A percentile compares a stretch with the other conserved stretches of the same genome.
phyloP scores from a whole-genome alignment of 2,797 vertebrate species.

The Micrastur ruficollis region DNA sequence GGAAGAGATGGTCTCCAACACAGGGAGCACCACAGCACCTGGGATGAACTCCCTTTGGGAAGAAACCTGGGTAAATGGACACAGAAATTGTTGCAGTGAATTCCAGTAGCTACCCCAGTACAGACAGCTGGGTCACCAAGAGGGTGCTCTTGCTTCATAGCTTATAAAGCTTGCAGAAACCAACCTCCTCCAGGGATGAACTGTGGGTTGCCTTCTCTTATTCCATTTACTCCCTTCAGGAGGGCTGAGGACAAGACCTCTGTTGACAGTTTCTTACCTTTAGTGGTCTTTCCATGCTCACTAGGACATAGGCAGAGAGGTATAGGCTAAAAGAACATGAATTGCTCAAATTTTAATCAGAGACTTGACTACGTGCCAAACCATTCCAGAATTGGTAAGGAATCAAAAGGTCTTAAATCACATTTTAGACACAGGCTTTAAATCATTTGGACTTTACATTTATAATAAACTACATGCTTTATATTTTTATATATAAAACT shows the following conservation, averaged over 20 bases:
- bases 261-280: background rate
- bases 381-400: background rate
- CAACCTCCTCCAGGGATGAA: background rate
- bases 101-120: background rate
- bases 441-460: slow-evolving; percentile 48
- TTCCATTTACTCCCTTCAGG: background rate
- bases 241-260: background rate
- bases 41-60: background rate
- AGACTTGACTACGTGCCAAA: slow-evolving; percentile 24
- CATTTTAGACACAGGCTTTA: background rate
- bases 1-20: background rate
- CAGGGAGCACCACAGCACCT: background rate
- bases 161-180: background rate
- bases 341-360: slow-evolving; percentile 18
- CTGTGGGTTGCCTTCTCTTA: background rate
- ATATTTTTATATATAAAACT: slow-evolving; percentile 18
- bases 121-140: background rate
- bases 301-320: background rate
- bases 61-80: background rate
- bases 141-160: accelerated
- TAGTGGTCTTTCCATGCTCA: background rate
- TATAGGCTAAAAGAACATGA: background rate
- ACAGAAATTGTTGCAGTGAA: background rate
- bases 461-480: slow-evolving; percentile 38
- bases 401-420: slow-evolving; percentile 45